Conservation (phyloP, 2,113 vertebrate species). For the Balaeniceps rex region DNA sequence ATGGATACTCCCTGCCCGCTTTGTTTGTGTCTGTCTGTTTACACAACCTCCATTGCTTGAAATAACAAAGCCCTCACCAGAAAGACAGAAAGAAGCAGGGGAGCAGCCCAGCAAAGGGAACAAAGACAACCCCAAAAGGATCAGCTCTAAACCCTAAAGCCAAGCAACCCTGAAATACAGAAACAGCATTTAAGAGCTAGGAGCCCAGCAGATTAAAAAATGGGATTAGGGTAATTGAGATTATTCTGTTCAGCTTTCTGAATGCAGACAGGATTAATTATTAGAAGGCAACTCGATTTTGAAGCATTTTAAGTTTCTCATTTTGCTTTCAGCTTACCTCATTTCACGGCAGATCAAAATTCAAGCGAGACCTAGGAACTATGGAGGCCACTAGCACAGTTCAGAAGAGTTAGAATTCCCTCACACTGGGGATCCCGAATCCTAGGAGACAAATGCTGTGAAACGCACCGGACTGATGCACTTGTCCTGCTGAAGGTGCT, state of each 20-base stretch:
- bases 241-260: background rate
- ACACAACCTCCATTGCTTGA: background rate
- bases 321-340: background rate
- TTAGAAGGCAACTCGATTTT: background rate
- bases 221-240: background rate
- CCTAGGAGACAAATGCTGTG: rapidly evolving
- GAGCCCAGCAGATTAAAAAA: background rate
- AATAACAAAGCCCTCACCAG: background rate
- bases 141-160: background rate
- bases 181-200: background rate
- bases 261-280: background rate
- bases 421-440: background rate
- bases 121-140: background rate
- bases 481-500: background rate
- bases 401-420: background rate
- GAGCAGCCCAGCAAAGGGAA: background rate
- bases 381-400: background rate
- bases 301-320: background rate
- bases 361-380: background rate
- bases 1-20: background rate
- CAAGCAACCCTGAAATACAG: background rate
- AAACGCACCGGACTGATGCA: rapidly evolving
- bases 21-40: background rate
- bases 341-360: rapidly evolving
- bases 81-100: background rate